phyloP scores from a whole-genome alignment of 1,140 invertebrate species.

The Medauroidea extradentata region DNA sequence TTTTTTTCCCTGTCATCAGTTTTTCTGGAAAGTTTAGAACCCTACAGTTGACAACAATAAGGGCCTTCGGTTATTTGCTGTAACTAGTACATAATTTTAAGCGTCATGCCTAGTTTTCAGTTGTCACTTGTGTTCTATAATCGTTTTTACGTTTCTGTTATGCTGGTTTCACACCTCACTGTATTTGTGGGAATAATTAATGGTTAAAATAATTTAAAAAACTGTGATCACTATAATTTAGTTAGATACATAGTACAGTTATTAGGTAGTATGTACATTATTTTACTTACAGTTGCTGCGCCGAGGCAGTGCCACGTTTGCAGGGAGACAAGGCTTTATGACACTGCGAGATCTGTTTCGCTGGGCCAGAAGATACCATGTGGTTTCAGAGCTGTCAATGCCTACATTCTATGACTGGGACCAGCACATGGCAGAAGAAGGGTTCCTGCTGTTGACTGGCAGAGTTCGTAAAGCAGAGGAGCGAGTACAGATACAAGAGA shows the following conservation, averaged over 20 bases:
- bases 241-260: too few species aligned
- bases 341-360: slow-evolving; percentile 94
- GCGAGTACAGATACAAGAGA: slow-evolving; percentile 65
- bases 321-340: slow-evolving; percentile 92
- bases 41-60: too few species aligned
- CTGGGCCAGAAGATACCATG: slow-evolving; percentile 92
- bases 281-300: slow-evolving; percentile 57
- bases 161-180: background rate
- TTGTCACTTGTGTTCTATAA: too few species aligned
- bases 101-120: too few species aligned
- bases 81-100: too few species aligned
- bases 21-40: too few species aligned
- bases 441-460: slow-evolving; percentile 88
- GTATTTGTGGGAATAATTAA: background rate
- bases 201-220: background rate
- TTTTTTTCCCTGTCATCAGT: too few species aligned
- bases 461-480: slow-evolving; percentile 85
- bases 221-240: too few species aligned
- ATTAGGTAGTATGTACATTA: too few species aligned
- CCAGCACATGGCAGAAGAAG: slow-evolving; percentile 95
- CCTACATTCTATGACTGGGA: slow-evolving; percentile 87
- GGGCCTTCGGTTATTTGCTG: too few species aligned
- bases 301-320: slow-evolving; percentile 81
- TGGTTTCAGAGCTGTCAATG: slow-evolving; percentile 53
- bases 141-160: background rate